A percentile compares a stretch with the other conserved stretches of the same genome.
These are phyloP conservation scores for Homalodisca vitripennis DNA, from an alignment of 1,140 invertebrate genomes.

Conservation along the genomic window DNA sequence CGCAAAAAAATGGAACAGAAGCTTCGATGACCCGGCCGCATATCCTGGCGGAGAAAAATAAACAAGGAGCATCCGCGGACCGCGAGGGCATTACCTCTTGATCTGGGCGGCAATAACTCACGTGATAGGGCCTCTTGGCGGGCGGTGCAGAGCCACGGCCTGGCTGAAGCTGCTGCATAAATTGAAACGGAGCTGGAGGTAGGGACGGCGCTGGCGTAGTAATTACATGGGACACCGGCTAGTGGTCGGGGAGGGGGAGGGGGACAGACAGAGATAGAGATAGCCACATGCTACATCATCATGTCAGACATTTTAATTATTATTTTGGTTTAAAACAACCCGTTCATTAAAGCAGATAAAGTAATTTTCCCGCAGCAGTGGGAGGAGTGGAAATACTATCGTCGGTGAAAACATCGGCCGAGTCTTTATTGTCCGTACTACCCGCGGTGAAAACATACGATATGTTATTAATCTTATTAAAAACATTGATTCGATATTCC, in stretches of 20 bases:
- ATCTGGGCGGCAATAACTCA: neutral
- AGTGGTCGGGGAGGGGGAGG: neutral
- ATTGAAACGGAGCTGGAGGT: slow-evolving; percentile 6
- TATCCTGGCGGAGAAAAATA: too few relatives aligned
- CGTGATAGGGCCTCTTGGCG: neutral
- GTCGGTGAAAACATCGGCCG: slow-evolving; percentile 5
- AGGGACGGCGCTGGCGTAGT: neutral
- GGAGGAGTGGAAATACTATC: neutral
- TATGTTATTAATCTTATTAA: too few relatives aligned
- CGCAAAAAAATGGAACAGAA: too few relatives aligned
- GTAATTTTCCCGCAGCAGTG: slow-evolving; percentile 15
- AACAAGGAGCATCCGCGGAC: neutral
- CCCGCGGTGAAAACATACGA: neutral
- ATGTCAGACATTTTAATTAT: slow-evolving; percentile 25
- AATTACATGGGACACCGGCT: neutral
- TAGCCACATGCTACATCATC: slow-evolving; percentile 24
- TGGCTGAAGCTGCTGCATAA: too few relatives aligned
- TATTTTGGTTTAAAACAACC: slow-evolving; percentile 28
- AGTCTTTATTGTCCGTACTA: neutral
- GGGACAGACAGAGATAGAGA: neutral
- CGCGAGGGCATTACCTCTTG: neutral
- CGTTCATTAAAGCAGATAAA: slow-evolving; percentile 26
- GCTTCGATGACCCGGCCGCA: too few relatives aligned
- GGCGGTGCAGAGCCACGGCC: too few relatives aligned
- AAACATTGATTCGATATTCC: too few relatives aligned